Percentiles rank a stretch among this genome's conserved stretches.
These are phyloP conservation scores for Malthinus flaveolus DNA, from an alignment of 2,888 invertebrate genomes.

Conservation along the genomic window DNA sequence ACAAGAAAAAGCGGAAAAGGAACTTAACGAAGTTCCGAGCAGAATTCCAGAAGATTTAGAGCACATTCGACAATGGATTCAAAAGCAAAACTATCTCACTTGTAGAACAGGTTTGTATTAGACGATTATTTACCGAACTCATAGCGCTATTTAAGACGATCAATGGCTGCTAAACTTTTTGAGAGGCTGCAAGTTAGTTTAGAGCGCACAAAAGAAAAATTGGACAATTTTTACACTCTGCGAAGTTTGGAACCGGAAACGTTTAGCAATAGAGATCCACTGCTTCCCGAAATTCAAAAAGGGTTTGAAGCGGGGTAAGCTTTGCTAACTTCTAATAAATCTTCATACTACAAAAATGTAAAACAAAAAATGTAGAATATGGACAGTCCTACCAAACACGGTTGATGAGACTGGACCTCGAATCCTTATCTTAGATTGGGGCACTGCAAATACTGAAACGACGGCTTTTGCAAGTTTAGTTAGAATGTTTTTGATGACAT, in stretches of 20 bases:
- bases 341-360: too few relatives aligned
- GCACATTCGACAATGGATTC: constrained; percentile 61
- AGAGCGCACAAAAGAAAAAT: not conserved
- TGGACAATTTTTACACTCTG: not conserved
- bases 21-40: constrained; percentile 58
- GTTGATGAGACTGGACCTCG: not conserved
- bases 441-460: not conserved
- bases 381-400: not conserved
- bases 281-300: too few relatives aligned
- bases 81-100: constrained; percentile 60
- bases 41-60: constrained; percentile 56
- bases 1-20: constrained; percentile 55
- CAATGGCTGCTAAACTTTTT: not conserved
- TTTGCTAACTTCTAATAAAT: too few relatives aligned
- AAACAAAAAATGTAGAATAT: not conserved
- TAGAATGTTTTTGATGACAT: not conserved
- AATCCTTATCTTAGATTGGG: not conserved
- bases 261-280: not conserved
- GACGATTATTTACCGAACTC: too few relatives aligned
- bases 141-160: too few relatives aligned
- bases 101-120: constrained; percentile 65
- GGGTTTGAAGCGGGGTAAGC: too few relatives aligned
- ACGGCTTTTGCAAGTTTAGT: not conserved
- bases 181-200: not conserved
- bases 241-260: not conserved